phyloP scores from a whole-genome alignment of 2,797 vertebrate genomes.

The Ispidina picta region DNA sequence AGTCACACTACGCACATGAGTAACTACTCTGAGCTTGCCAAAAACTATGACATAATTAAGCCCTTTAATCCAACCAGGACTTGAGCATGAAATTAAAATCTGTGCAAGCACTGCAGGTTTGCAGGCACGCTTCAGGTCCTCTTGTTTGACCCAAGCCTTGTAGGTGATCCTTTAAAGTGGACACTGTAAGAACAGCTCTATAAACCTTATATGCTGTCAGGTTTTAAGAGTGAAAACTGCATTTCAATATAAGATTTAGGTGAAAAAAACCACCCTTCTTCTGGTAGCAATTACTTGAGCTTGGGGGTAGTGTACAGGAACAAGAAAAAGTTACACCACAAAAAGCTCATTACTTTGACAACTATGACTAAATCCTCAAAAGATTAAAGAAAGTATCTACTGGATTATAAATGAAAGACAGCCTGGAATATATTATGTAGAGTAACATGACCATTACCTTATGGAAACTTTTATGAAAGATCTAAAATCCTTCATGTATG shows the following conservation, averaged over 20 bases:
- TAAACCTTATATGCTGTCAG: rapidly evolving
- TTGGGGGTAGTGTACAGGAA: neutral
- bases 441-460: neutral
- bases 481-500: neutral
- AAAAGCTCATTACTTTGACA: slow-evolving; percentile 60
- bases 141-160: neutral
- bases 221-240: neutral
- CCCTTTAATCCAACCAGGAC: neutral
- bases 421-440: slow-evolving; percentile 18
- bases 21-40: neutral
- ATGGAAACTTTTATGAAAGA: neutral
- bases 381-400: slow-evolving; percentile 41
- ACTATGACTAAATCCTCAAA: slow-evolving; percentile 35
- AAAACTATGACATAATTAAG: neutral
- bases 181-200: neutral
- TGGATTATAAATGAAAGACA: slow-evolving; percentile 48
- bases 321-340: neutral
- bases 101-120: neutral
- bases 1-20: neutral
- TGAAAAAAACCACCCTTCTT: neutral
- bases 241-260: neutral
- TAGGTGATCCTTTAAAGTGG: neutral
- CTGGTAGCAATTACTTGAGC: neutral
- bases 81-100: neutral
- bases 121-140: neutral